phyloP scores from a whole-genome alignment of 2,888 invertebrate genomes.

The Andricus curvator region DNA sequence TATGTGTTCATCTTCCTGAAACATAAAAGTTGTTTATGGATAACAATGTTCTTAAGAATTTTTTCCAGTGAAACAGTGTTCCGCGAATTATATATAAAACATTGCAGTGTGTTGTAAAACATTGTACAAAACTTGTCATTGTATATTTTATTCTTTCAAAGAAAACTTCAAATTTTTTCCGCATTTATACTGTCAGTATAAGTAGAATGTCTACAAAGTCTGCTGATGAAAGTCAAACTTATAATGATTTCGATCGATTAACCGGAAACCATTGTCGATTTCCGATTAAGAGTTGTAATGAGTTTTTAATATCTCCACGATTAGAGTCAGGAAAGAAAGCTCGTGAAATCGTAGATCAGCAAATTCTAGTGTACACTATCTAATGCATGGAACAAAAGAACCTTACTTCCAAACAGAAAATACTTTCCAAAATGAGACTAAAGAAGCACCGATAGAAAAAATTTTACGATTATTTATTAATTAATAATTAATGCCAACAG shows the following conservation, averaged over 20 bases:
- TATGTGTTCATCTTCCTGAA: background rate
- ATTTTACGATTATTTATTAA: background rate
- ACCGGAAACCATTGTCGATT: constrained; percentile 1
- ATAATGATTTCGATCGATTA: background rate
- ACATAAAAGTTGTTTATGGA: background rate
- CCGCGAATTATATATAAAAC: background rate
- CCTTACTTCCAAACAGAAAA: background rate
- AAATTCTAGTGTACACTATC: background rate
- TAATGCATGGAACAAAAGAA: too few species aligned
- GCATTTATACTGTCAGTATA: background rate
- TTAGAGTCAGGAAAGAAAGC: constrained; percentile 3
- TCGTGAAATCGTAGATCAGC: background rate
- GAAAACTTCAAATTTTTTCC: constrained; percentile 21
- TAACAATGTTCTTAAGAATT: background rate
- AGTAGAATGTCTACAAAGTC: background rate
- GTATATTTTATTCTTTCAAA: constrained; percentile 3
- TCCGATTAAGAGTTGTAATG: background rate
- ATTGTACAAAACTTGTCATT: background rate
- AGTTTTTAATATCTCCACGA: background rate
- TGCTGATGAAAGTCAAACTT: background rate
- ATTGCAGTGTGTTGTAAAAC: background rate
- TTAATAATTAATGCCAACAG: too few species aligned
- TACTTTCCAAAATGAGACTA: background rate
- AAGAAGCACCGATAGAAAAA: too few species aligned
- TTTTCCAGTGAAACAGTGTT: background rate